Conservation (phyloP, 2,113 vertebrate genomes). For the Ameiurus melas region DNA sequence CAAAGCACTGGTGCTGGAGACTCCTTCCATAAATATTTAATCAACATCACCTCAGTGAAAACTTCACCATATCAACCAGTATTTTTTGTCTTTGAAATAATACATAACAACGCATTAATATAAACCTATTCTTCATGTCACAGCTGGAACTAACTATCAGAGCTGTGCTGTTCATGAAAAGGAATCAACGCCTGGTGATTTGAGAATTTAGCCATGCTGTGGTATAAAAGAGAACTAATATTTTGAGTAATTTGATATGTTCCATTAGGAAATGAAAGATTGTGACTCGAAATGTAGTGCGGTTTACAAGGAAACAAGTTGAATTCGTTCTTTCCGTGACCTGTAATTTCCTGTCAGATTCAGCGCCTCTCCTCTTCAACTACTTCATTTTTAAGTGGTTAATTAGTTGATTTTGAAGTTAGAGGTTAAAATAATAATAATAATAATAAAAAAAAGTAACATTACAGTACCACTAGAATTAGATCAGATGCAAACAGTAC, state of each 20-base stretch:
- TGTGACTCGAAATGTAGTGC: neutral
- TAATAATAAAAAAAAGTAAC: neutral
- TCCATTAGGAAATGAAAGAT: neutral
- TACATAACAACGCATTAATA: too few species aligned
- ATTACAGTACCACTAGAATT: neutral
- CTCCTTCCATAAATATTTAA: neutral
- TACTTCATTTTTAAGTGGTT: neutral
- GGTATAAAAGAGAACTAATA: neutral
- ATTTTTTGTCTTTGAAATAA: neutral
- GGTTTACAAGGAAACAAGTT: neutral
- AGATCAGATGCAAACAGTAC: too few species aligned
- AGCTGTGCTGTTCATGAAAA: neutral
- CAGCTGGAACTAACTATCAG: neutral
- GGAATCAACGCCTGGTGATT: neutral
- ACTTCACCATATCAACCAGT: neutral
- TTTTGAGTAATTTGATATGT: neutral
- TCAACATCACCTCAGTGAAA: neutral
- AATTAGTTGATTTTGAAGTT: neutral
- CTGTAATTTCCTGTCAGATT: neutral
- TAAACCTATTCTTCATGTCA: too few species aligned
- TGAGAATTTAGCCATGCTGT: neutral
- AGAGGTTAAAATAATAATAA: neutral
- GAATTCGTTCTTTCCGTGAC: neutral
- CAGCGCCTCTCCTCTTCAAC: neutral
- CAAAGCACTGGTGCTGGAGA: neutral